Evolutionary conservation across 1,140 invertebrate genomes (phyloP).

Genomic region (Aphidius ervi): DNA sequence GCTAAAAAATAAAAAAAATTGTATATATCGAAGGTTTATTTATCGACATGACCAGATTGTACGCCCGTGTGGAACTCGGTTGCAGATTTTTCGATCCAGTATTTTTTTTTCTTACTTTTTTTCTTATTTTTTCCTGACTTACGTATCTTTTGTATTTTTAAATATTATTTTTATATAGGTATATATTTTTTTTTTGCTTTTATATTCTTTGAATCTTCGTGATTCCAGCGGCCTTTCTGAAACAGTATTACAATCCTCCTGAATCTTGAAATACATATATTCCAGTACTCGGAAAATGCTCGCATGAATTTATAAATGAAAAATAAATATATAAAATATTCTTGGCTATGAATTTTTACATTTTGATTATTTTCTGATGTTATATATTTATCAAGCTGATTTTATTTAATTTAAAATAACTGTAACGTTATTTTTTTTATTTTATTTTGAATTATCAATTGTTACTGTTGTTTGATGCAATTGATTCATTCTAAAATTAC

Average conservation of each 20-base stretch:
- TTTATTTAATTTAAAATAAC: too few species aligned
- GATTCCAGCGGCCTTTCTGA: constrained; percentile 26
- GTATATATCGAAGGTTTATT: constrained; percentile 20
- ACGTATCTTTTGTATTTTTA: constrained; percentile 4
- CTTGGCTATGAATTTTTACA: neutral
- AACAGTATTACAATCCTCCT: constrained; percentile 34
- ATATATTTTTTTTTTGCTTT: neutral
- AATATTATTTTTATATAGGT: constrained; percentile 7
- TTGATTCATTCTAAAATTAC: too few species aligned
- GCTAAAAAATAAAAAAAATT: constrained; percentile 8
- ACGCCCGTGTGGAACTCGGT: constrained; percentile 20
- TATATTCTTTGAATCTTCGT: constrained; percentile 10
- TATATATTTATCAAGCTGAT: too few species aligned
- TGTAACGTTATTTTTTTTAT: too few species aligned
- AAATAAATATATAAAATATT: neutral
- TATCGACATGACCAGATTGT: constrained; percentile 16
- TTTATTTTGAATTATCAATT: too few species aligned
- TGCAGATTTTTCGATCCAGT: constrained; percentile 21
- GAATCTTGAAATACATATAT: constrained; percentile 29
- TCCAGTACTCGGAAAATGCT: constrained; percentile 29
- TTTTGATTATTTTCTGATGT: too few species aligned
- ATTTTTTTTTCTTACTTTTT: constrained; percentile 9
- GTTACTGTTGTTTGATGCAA: too few species aligned
- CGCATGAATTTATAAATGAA: too few species aligned
- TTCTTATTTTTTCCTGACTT: neutral